Percentiles rank a stretch among this genome's conserved stretches.
phyloP scores from a whole-genome alignment of 2,888 invertebrate species.

The Lamellibrachia satsuma region DNA sequence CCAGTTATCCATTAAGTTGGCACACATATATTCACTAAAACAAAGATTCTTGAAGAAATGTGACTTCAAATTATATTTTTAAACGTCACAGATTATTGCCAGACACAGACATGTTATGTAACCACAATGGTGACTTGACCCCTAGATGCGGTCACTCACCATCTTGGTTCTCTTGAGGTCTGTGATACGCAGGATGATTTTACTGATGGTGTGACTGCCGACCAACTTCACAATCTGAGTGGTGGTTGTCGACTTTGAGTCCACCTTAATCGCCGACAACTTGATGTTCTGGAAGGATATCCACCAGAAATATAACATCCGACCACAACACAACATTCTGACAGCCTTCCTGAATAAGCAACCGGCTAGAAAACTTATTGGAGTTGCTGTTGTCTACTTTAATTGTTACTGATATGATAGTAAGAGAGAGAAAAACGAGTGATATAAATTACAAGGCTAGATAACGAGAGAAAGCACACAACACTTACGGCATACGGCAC shows the following conservation, averaged over 20 bases:
- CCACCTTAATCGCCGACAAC: constrained; percentile 90
- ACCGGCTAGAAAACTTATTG: too few species aligned
- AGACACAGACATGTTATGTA: not conserved
- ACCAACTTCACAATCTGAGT: constrained; percentile 96
- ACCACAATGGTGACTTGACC: not conserved
- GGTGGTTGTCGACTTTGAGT: constrained; percentile 97
- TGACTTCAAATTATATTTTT: not conserved
- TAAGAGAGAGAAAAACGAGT: not conserved
- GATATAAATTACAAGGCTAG: not conserved
- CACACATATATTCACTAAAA: not conserved
- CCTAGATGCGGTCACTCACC: constrained; percentile 68
- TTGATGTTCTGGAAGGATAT: constrained; percentile 75
- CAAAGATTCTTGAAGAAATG: not conserved
- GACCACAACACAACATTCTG: too few species aligned
- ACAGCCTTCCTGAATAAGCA: too few species aligned
- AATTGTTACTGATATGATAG: not conserved
- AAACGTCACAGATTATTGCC: not conserved
- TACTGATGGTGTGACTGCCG: constrained; percentile 93
- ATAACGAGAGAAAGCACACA: not conserved
- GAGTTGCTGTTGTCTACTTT: too few species aligned
- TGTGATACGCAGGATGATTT: constrained; percentile 89
- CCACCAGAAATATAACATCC: not conserved
- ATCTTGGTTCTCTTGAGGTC: constrained; percentile 97
- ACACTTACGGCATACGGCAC: constrained; percentile 72
- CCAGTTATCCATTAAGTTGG: too few species aligned